Base-by-base conservation (phyloP, 1,140 invertebrate species). In the Lanistes nyassanus region DNA sequence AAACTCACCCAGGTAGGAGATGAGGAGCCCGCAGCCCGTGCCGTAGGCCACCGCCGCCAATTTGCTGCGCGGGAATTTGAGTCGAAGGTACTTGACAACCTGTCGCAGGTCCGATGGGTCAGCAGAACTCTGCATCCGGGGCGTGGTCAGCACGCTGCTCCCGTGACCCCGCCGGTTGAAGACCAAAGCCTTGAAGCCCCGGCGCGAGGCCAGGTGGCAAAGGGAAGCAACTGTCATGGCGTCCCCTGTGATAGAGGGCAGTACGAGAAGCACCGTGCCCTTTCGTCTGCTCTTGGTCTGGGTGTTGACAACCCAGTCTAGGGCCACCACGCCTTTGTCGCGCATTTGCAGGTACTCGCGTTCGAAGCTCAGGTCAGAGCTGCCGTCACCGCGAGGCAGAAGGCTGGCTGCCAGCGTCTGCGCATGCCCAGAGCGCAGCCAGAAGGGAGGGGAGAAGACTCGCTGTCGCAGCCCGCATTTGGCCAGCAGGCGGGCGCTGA, bases 1-100 rank as follows among this genome's bases (percentile, higher is more conserved):
- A 74, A 78, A 83, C 71, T 83, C 79, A n/a, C 86, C 86, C 13
- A 86, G 73, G 65, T 86, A 87, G 2, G 86, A 84, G 56, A 86
- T 77, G 11, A 87, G 77, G 19, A 84, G 68, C 2, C 80, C 80
- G 4, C 81, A 82, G 1, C 86, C 86, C 0, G 84, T 75, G 26
- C 86, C 81, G 34, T 81, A 78, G 0, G 80, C 81, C 0, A 86
- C 68, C 0, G 82, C 82, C 3, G 79, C 72, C 19, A 87, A 26
- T 29, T 76, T 76, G 4, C 79, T 77, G 29, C 76, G 69, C 9
- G 80, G 82, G 64, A 77, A 80, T 34, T 74, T 73, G 23, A 76
- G 70, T 21, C 76, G 68, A 1, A 86, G 78, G 76, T 85, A 87
- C 53, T 82, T 79, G 29, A 86, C 74, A 0, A 82, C 81, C 68